Evolutionary conservation across 92 coral and sea anemone species (phyloP).

Genomic region (Actinernus sp.): DNA sequence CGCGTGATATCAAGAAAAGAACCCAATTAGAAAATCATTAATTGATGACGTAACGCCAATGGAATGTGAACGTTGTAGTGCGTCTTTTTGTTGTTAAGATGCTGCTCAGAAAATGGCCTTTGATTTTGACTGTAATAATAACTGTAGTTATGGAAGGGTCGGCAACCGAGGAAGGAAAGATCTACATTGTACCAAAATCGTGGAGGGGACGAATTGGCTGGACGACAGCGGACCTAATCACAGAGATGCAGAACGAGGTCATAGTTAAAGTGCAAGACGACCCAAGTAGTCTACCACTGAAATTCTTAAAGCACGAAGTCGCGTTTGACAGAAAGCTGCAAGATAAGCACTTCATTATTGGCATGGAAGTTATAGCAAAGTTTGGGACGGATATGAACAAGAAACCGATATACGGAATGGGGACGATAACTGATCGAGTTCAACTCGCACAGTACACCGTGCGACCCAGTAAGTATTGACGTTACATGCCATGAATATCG

Average conservation of each 20-base stretch:
- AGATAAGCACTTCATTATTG: conserved; percentile 9
- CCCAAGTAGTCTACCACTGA: neutral
- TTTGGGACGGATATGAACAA: conserved; percentile 3
- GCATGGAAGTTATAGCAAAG: conserved; percentile 21
- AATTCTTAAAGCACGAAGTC: conserved; percentile 9
- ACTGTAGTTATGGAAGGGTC: too few species aligned
- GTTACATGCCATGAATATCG: too few species aligned
- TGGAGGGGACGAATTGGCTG: conserved; percentile 32
- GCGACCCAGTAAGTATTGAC: conserved; percentile 12
- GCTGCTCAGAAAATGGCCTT: too few species aligned
- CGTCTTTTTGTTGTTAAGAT: too few species aligned
- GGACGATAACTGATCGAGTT: conserved; percentile 7
- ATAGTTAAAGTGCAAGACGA: neutral
- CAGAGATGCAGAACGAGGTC: neutral
- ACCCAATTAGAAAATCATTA: too few species aligned
- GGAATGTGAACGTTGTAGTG: too few species aligned
- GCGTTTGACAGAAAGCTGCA: conserved; percentile 4
- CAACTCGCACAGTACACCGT: conserved; percentile 18
- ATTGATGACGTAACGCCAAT: too few species aligned
- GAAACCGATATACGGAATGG: conserved; percentile 7
- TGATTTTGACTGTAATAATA: too few species aligned
- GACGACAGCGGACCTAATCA: conserved; percentile 11
- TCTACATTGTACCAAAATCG: conserved; percentile 3
- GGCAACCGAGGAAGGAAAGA: too few species aligned
- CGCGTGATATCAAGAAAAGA: too few species aligned